Conservation (phyloP, 2,113 vertebrate species). For the Caloenas nicobarica region DNA sequence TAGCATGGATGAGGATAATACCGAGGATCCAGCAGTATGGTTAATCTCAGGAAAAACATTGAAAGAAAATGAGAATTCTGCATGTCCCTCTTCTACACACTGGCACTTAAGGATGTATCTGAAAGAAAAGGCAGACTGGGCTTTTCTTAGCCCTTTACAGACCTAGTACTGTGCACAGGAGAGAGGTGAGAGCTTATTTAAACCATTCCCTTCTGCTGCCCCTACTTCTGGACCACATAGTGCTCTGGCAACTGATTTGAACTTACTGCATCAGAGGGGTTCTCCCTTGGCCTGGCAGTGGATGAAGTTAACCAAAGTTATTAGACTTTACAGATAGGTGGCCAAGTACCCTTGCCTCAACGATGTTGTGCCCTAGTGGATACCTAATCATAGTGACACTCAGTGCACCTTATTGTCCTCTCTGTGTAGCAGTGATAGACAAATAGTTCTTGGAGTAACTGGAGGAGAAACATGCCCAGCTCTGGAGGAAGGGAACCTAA, state of each 20-base stretch:
- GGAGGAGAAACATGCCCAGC: background rate
- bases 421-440: background rate
- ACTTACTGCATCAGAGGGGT: background rate
- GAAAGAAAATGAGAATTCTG: background rate
- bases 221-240: background rate
- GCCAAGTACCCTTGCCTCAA: background rate
- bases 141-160: background rate
- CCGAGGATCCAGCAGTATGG: background rate
- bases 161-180: background rate
- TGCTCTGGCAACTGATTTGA: background rate
- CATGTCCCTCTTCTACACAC: background rate
- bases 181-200: background rate
- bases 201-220: background rate
- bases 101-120: background rate
- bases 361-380: background rate
- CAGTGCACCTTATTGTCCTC: background rate
- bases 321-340: background rate
- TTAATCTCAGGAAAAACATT: background rate
- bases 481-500: background rate
- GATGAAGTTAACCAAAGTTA: background rate
- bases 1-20: fast-evolving
- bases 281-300: background rate
- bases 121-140: background rate
- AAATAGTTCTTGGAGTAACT: background rate
- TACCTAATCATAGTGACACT: fast-evolving